Evolutionary conservation across 2,113 vertebrate species (phyloP).

Genomic region (Aldabrachelys gigantea): DNA sequence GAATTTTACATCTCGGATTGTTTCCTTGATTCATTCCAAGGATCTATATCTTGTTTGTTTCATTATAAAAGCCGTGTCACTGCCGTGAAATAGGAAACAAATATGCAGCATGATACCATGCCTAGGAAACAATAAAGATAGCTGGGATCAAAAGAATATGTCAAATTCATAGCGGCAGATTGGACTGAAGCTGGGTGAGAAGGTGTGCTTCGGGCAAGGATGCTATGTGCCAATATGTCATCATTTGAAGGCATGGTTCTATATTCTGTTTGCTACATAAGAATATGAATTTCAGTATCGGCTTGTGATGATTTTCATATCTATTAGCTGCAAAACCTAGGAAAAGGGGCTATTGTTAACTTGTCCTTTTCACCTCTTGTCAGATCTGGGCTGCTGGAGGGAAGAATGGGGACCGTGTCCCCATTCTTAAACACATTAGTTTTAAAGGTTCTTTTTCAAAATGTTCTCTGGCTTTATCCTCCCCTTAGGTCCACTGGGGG

Average conservation of each 20-base stretch:
- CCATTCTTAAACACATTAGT: not conserved
- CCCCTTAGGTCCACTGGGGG: not conserved
- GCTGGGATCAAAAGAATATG: not conserved
- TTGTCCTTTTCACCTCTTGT: not conserved
- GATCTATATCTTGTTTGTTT: not conserved
- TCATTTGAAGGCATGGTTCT: not conserved
- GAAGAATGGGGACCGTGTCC: accelerated
- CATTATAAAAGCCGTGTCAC: not conserved
- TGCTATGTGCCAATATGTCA: accelerated
- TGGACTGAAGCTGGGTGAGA: not conserved
- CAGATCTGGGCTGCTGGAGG: accelerated
- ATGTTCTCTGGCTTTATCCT: not conserved
- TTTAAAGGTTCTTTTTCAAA: not conserved
- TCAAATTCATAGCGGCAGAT: not conserved
- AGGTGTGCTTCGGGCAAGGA: not conserved
- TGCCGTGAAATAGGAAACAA: not conserved
- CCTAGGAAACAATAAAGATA: not conserved
- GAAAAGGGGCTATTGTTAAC: not conserved
- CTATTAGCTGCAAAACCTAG: not conserved
- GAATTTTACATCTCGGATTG: not conserved
- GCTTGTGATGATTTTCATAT: not conserved
- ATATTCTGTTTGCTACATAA: not conserved
- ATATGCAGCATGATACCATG: too few species aligned
- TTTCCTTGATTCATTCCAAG: not conserved
- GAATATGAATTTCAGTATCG: not conserved